Evolutionary conservation across 2,113 vertebrate species (phyloP), one percentile per base, ranked within the genome.

Genomic region (Mus spicilegus): DNA sequence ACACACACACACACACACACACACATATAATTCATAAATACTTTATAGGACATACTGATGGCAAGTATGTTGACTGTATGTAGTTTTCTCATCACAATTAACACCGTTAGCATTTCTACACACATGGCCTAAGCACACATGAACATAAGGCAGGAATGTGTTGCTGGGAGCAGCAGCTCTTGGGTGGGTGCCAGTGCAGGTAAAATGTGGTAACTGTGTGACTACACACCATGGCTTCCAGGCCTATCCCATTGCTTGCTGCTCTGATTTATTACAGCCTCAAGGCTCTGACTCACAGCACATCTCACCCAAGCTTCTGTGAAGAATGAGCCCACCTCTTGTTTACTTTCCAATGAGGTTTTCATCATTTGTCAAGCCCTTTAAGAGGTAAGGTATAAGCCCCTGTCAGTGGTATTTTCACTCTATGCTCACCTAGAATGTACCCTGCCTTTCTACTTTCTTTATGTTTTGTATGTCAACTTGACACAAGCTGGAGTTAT

Each of bases 201-300:
- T 28, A 36, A 3, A 7, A 8, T n/a, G 46, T 87, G 61, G 11
- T 51, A 42, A 63, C 54, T 46, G 11, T 46, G 11, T 20, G 28
- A 46, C 19, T 39, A 61, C 9, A 10, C 46, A 9, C 56, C 2
- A 30, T 33, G 2, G 36, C 63, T 17, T 7, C 30, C 19, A 10
- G 16, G 13, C 33, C 30, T 19, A 28, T 3, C 7, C 4, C 28
- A 16, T 7, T 7, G 26, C 7, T 1, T 24, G 13, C 33, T 22
- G 26, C 46, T 10, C 24, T 2, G 17, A 61, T 42, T 56, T 67
- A 33, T 36, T 26, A 61, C 9, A 33, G 73, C 42, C 49, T 80
- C 5, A 11, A 39, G 63, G 42, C 4, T 72, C 69, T 3, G 26
- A 7, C 7, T 19, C 36, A 11, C 2, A 1, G 67, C 3, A 0